phyloP scores from a whole-genome alignment of 2,888 invertebrate genomes.

The Furcula furcula region DNA sequence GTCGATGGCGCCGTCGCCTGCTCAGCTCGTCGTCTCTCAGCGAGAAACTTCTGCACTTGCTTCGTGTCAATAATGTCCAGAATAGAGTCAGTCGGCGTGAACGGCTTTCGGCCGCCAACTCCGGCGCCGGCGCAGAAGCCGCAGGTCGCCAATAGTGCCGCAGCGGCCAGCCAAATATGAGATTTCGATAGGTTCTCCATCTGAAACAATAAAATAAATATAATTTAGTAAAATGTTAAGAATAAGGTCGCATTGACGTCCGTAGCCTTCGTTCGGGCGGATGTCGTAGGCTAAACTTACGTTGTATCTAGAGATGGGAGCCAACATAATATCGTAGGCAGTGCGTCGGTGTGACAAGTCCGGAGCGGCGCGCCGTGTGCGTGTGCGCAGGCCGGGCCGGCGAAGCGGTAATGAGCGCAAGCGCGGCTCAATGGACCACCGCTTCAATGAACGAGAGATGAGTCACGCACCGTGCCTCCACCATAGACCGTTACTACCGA shows the following conservation, averaged over 20 bases:
- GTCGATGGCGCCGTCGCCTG: conserved; percentile 66
- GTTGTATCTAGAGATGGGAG: conserved; percentile 66
- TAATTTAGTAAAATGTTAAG: conserved; percentile 6
- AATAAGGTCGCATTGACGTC: conserved; percentile 32
- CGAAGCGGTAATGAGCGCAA: conserved; percentile 77
- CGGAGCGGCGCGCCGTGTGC: conserved; percentile 72
- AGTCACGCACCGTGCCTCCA: conserved; percentile 76
- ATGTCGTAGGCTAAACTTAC: conserved; percentile 75
- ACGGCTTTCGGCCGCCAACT: conserved; percentile 60
- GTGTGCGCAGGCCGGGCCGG: conserved; percentile 79
- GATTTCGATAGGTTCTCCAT: conserved; percentile 70
- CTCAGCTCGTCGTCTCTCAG: conserved; percentile 70
- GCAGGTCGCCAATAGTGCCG: conserved; percentile 61
- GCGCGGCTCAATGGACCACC: conserved; percentile 74
- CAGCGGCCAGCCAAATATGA: conserved; percentile 65
- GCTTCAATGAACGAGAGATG: conserved; percentile 68
- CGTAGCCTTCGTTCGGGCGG: conserved; percentile 51
- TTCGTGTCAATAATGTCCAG: conserved; percentile 83
- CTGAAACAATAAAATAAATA: conserved; percentile 53
- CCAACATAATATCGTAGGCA: conserved; percentile 65
- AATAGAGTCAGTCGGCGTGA: conserved; percentile 80
- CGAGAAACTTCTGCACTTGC: conserved; percentile 80
- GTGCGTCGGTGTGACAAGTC: conserved; percentile 60
- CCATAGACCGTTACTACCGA: conserved; percentile 64
- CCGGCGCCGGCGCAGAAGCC: conserved; percentile 61